Percentiles rank a stretch among this genome's conserved stretches.
These are phyloP conservation scores for Cephalopholis sonnerati DNA, from an alignment of 2,113 vertebrate species.

Conservation along the genomic window DNA sequence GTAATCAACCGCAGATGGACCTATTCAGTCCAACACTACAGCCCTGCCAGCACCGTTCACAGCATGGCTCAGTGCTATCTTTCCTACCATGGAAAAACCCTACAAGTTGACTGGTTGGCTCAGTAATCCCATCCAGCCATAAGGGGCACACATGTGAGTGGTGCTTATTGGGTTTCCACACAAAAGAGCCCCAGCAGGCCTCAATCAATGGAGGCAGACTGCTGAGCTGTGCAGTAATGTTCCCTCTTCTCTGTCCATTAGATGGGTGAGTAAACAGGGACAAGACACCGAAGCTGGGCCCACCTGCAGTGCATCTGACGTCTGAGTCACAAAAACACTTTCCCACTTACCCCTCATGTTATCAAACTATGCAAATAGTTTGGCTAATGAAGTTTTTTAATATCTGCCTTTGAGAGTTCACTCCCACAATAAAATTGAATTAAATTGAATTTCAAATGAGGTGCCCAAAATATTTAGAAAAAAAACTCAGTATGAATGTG, in stretches of 20 bases:
- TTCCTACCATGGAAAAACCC: background rate
- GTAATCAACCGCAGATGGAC: background rate
- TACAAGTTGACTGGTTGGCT: slow-evolving; percentile 20
- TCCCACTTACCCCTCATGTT: background rate
- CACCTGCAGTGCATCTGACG: slow-evolving; percentile 21
- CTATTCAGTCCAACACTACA: background rate
- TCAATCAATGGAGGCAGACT: slow-evolving; percentile 65
- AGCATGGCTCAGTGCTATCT: background rate
- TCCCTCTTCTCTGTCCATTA: slow-evolving; percentile 34
- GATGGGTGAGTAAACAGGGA: slow-evolving; percentile 61
- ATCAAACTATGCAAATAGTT: background rate
- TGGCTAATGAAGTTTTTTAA: background rate
- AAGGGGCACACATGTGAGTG: slow-evolving; percentile 55
- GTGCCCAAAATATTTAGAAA: background rate
- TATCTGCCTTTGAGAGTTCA: background rate
- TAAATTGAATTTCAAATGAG: background rate
- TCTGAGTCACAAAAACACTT: background rate
- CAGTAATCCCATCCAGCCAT: slow-evolving; percentile 59
- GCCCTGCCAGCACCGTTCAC: too few species aligned
- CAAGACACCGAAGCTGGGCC: slow-evolving; percentile 30
- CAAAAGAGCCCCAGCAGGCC: slow-evolving; percentile 64
- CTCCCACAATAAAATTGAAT: background rate
- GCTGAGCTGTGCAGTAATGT: slow-evolving; percentile 69
- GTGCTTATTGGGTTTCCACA: slow-evolving; percentile 65
- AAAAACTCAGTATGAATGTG: background rate